Conservation (phyloP, 1,140 invertebrate genomes). For the Schmidtea mediterranea region DNA sequence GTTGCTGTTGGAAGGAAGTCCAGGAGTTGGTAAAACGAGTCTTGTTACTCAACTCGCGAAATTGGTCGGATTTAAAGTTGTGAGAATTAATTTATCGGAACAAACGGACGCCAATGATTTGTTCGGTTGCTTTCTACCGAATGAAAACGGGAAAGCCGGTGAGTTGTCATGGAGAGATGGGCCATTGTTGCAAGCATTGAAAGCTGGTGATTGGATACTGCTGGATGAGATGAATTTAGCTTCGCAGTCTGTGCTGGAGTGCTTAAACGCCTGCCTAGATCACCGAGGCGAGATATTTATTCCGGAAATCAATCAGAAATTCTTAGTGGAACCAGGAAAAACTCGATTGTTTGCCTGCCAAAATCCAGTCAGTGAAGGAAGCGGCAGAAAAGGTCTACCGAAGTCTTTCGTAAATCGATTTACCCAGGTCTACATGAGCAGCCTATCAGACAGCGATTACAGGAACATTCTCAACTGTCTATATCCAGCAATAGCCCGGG, state of each 20-base stretch:
- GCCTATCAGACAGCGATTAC: slow-evolving; percentile 47
- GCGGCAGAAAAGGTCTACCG: slow-evolving; percentile 69
- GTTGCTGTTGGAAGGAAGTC: slow-evolving; percentile 77
- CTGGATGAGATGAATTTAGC: slow-evolving; percentile 51
- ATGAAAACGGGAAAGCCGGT: slow-evolving; percentile 49
- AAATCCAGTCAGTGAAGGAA: slow-evolving; percentile 84
- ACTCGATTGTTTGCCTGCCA: slow-evolving; percentile 87
- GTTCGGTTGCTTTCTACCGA: slow-evolving; percentile 84
- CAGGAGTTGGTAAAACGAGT: slow-evolving; percentile 89
- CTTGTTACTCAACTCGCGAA: slow-evolving; percentile 65
- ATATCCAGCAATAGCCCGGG: slow-evolving; percentile 24
- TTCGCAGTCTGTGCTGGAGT: not conserved
- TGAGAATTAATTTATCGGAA: slow-evolving; percentile 85
- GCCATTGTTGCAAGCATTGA: slow-evolving; percentile 64
- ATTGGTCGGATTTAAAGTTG: slow-evolving; percentile 45
- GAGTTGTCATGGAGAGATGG: slow-evolving; percentile 78
- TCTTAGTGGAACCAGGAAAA: slow-evolving; percentile 35
- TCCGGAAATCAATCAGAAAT: slow-evolving; percentile 64
- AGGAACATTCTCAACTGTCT: slow-evolving; percentile 30
- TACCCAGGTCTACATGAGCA: slow-evolving; percentile 65
- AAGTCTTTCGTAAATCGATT: slow-evolving; percentile 92
- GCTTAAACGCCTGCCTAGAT: slow-evolving; percentile 81
- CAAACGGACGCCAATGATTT: slow-evolving; percentile 94
- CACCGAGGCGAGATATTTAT: slow-evolving; percentile 82
- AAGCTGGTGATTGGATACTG: slow-evolving; percentile 72